phyloP scores from a whole-genome alignment of 2,888 invertebrate genomes.

The Odontocolon sp. region DNA sequence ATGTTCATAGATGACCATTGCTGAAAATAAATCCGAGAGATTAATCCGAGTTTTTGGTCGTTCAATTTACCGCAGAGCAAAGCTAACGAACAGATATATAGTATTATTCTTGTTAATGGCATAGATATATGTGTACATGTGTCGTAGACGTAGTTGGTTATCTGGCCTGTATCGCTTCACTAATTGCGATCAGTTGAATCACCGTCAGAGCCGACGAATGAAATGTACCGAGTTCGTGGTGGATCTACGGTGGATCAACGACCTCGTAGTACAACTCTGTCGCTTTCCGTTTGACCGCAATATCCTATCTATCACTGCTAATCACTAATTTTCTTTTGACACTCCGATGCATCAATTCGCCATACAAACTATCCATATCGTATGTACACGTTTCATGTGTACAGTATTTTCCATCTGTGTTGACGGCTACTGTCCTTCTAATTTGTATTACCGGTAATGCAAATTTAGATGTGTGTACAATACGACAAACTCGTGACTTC shows the following conservation, averaged over 20 bases:
- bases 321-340: slow-evolving; percentile 12
- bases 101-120: slow-evolving; percentile 1
- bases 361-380: no score
- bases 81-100: slow-evolving; percentile 1
- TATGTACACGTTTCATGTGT: no score
- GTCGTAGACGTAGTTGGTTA: slow-evolving; percentile 11
- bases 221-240: slow-evolving; percentile 7
- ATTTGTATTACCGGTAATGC: no score
- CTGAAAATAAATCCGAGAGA: no score
- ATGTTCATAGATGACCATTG: no score
- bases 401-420: no score
- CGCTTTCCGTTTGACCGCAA: slow-evolving; percentile 13
- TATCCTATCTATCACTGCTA: background rate
- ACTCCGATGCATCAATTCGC: background rate
- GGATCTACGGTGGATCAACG: slow-evolving; percentile 8
- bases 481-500: no score
- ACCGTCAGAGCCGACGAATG: slow-evolving; percentile 12
- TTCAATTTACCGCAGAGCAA: slow-evolving; percentile 17
- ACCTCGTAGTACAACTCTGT: background rate
- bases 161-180: background rate
- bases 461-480: no score
- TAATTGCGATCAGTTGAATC: slow-evolving; percentile 10
- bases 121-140: slow-evolving; percentile 10
- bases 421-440: no score
- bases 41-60: slow-evolving; percentile 17